Conservation (phyloP, 2,888 invertebrate genomes). For the Drosophila anomelani region DNA sequence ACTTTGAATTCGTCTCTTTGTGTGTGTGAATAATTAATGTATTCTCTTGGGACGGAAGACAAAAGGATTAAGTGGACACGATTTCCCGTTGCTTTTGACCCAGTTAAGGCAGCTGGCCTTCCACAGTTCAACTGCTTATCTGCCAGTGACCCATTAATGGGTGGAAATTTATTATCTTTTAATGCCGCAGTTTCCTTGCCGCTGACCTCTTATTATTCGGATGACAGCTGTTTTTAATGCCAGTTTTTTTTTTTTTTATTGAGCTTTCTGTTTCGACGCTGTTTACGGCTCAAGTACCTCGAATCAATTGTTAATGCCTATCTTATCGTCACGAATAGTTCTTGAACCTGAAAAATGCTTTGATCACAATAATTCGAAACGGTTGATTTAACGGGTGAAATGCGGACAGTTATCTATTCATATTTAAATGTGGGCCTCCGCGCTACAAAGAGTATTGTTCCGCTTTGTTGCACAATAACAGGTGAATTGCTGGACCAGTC, state of each 20-base stretch:
- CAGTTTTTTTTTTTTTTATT: constrained; percentile 7
- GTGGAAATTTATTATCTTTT: constrained; percentile 17
- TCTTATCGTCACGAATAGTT: constrained; percentile 48
- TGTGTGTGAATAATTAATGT: background rate
- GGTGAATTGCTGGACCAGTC: constrained; percentile 40
- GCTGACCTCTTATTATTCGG: constrained; percentile 13
- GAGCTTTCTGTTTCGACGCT: constrained; percentile 5
- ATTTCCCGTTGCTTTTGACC: constrained; percentile 34
- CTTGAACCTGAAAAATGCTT: constrained; percentile 42
- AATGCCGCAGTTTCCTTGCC: constrained; percentile 24
- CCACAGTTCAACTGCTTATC: constrained; percentile 28
- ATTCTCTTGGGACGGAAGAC: background rate
- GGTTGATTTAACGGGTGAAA: constrained; percentile 22
- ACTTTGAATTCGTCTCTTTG: background rate
- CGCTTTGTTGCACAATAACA: constrained; percentile 60
- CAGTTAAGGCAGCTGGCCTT: constrained; percentile 24
- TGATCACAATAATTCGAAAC: constrained; percentile 9
- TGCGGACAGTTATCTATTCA: constrained; percentile 17
- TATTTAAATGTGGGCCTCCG: constrained; percentile 15
- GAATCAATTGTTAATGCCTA: constrained; percentile 25
- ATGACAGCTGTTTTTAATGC: constrained; percentile 13
- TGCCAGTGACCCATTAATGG: constrained; percentile 36
- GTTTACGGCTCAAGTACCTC: constrained; percentile 13
- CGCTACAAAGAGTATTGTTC: constrained; percentile 35
- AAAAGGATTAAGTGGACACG: constrained; percentile 20